These are phyloP conservation scores for Zosterops hypoxanthus DNA, from an alignment of 2,113 vertebrate species.

Conservation along the genomic window DNA sequence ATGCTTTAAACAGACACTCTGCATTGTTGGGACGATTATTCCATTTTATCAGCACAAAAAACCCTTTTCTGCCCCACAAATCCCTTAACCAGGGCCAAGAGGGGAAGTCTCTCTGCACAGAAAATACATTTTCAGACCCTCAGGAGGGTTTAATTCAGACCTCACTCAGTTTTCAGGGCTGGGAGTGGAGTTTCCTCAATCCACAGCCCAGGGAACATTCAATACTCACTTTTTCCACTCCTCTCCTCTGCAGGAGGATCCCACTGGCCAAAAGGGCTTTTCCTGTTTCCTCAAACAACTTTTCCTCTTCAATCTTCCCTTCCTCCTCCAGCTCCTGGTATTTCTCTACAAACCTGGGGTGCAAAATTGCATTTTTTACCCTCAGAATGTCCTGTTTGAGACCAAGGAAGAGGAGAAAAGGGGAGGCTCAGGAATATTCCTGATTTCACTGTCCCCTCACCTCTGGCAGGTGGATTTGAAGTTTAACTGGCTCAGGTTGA, in stretches of 20 bases:
- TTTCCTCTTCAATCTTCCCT: slow-evolving; percentile 76
- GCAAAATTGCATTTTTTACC: not conserved
- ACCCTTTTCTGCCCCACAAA: no score
- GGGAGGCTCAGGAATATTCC: no score
- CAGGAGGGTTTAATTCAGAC: not conserved
- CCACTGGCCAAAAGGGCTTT: slow-evolving; percentile 86
- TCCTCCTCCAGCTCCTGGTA: slow-evolving; percentile 79
- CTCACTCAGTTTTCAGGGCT: not conserved
- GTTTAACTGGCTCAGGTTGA: slow-evolving; percentile 79
- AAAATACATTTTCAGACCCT: not conserved
- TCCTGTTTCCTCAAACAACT: slow-evolving; percentile 84
- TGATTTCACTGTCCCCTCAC: slow-evolving; percentile 54
- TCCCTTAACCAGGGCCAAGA: not conserved
- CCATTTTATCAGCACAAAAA: not conserved
- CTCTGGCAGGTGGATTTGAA: slow-evolving; percentile 87
- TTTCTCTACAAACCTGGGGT: slow-evolving; percentile 88
- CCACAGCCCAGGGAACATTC: not conserved
- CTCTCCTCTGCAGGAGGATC: slow-evolving; percentile 76
- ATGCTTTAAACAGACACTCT: not conserved
- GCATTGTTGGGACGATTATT: not conserved
- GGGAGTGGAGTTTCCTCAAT: not conserved
- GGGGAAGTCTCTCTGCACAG: not conserved
- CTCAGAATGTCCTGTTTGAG: fast-evolving
- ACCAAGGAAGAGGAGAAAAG: no score
- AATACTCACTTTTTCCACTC: slow-evolving; percentile 75